A percentile compares a stretch with the other conserved stretches of the same genome.
Conservation (phyloP, 2,113 vertebrate species). For the Strix aluco region DNA sequence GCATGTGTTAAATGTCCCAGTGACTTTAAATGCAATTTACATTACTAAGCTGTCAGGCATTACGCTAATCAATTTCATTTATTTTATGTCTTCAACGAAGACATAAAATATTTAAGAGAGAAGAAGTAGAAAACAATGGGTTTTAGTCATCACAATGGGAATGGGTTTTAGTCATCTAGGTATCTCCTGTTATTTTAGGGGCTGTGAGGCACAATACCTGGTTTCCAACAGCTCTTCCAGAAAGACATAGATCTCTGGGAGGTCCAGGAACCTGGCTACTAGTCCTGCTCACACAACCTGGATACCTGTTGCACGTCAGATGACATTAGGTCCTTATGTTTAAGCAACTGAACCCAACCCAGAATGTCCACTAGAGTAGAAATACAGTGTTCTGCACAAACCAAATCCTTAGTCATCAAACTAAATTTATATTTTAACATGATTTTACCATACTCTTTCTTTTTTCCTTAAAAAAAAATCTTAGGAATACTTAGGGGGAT, state of each 20-base stretch:
- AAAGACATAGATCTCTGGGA: not conserved
- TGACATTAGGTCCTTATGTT: not conserved
- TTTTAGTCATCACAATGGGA: not conserved
- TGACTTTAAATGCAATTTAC: not conserved
- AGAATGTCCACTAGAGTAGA: not conserved
- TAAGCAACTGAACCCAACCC: not conserved
- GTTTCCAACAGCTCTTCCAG: not conserved
- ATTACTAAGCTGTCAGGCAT: not conserved
- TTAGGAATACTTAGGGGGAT: not conserved
- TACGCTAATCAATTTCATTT: not conserved
- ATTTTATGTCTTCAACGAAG: not conserved
- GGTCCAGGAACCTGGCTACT: not conserved
- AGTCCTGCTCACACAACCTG: not conserved
- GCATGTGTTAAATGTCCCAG: not conserved
- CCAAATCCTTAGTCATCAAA: not conserved
- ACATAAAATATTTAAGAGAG: not conserved
- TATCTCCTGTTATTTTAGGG: not conserved
- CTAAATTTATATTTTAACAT: not conserved
- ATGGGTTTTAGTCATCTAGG: not conserved
- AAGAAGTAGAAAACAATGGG: not conserved
- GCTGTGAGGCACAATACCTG: not conserved
- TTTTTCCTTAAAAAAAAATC: not conserved
- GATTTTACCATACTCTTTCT: not conserved
- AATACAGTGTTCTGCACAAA: not conserved
- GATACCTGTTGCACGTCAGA: not conserved